phyloP scores from a whole-genome alignment of 2,888 invertebrate genomes.

The Drosophila imparisetae region DNA sequence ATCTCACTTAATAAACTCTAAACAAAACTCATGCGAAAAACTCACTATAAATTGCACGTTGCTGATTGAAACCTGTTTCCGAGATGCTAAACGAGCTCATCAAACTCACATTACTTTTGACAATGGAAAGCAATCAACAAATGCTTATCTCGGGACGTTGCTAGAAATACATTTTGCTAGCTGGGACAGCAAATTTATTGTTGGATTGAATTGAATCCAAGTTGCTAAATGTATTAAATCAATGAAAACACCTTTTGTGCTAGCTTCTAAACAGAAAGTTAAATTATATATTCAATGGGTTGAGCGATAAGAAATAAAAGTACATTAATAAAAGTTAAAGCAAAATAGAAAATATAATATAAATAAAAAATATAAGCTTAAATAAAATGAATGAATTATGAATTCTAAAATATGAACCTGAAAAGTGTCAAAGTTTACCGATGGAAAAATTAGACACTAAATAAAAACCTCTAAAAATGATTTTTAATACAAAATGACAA shows the following conservation, averaged over 20 bases:
- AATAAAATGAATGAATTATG: too few species aligned
- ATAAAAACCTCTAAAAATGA: neutral
- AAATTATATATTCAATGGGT: neutral
- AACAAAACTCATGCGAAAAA: constrained; percentile 13
- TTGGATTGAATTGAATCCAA: neutral
- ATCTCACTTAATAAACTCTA: constrained; percentile 5
- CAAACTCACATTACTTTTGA: neutral
- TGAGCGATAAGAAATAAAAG: neutral
- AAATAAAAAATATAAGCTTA: too few species aligned
- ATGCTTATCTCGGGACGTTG: neutral
- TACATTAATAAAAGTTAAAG: neutral
- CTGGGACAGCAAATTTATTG: neutral
- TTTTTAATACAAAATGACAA: neutral
- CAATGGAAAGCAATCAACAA: constrained; percentile 22
- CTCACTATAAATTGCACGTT: constrained; percentile 29
- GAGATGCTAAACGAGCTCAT: constrained; percentile 1
- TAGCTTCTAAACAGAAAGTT: neutral
- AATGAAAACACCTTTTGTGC: neutral
- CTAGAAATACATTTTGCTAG: neutral
- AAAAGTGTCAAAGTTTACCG: too few species aligned
- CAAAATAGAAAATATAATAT: neutral
- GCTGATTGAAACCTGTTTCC: constrained; percentile 26
- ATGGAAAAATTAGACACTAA: too few species aligned
- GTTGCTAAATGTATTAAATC: neutral
- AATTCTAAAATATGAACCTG: too few species aligned